These are phyloP conservation scores for Epinephelus moara DNA, from an alignment of 2,113 vertebrate genomes.

Conservation along the genomic window DNA sequence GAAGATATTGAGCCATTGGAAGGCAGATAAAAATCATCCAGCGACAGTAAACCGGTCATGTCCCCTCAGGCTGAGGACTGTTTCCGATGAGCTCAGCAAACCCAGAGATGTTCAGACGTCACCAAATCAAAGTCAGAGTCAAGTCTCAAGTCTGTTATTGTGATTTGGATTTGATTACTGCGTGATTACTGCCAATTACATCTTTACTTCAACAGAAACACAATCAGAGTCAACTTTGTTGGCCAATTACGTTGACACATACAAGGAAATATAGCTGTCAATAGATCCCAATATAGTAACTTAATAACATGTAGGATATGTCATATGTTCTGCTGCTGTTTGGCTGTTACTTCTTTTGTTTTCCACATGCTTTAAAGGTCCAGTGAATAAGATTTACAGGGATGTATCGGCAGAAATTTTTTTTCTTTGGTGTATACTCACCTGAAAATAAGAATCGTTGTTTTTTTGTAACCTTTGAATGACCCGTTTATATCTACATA, in stretches of 20 bases:
- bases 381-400: too few species aligned
- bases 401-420: too few species aligned
- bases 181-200: background rate
- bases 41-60: background rate
- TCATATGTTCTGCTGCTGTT: background rate
- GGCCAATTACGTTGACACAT: background rate
- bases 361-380: too few species aligned
- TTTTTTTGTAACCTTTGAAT: too few species aligned
- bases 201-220: background rate
- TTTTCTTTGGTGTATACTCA: too few species aligned
- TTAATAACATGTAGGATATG: background rate
- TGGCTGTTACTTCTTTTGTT: background rate
- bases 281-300: too few species aligned
- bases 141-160: background rate
- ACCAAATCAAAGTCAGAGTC: conserved; percentile 1
- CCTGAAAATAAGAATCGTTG: too few species aligned
- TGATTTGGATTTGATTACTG: background rate
- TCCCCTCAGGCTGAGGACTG: background rate
- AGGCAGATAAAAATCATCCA: conserved; percentile 39
- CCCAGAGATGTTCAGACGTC: background rate
- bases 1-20: conserved; percentile 49
- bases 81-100: conserved; percentile 11
- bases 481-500: too few species aligned
- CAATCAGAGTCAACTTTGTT: background rate
- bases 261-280: background rate